phyloP scores from a whole-genome alignment of 2,888 invertebrate genomes.

The Tipula confusa region DNA sequence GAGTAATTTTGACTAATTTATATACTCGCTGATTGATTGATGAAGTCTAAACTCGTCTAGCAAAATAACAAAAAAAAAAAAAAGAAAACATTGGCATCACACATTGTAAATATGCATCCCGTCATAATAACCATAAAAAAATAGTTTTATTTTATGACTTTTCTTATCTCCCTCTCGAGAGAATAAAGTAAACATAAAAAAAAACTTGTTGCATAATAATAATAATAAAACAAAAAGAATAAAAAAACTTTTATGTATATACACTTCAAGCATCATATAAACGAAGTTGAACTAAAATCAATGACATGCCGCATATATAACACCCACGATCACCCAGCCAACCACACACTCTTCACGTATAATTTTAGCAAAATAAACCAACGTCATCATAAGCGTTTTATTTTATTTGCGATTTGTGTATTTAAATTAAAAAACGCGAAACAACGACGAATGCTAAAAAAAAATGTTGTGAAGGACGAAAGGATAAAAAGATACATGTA shows the following conservation, averaged over 20 bases:
- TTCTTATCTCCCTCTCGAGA: background rate
- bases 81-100: background rate
- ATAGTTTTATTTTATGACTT: background rate
- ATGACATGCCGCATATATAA: background rate
- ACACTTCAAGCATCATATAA: background rate
- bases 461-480: background rate
- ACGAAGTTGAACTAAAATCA: background rate
- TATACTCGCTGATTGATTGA: background rate
- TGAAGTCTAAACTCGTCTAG: background rate
- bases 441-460: background rate
- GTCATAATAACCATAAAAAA: background rate
- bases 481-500: background rate
- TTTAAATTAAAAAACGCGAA: background rate
- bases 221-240: background rate
- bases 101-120: background rate
- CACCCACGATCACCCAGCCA: background rate
- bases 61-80: background rate
- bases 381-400: background rate
- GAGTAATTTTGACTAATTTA: background rate
- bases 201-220: conserved; percentile 3
- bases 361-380: background rate
- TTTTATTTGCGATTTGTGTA: background rate
- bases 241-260: background rate
- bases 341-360: background rate
- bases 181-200: background rate